Conservation (phyloP, 2,797 vertebrate genomes). For the Emys orbicularis region DNA sequence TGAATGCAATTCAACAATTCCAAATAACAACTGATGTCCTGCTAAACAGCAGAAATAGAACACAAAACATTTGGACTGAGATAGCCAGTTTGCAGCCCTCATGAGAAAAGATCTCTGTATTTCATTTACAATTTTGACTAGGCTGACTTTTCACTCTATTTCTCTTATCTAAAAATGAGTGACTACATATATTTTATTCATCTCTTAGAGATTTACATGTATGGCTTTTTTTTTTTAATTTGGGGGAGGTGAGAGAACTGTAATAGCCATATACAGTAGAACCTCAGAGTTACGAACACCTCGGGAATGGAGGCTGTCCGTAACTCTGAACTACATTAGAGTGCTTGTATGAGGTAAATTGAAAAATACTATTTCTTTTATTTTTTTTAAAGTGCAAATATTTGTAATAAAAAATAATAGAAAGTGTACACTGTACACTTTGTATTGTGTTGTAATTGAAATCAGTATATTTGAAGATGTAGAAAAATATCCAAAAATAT, state of each 20-base stretch:
- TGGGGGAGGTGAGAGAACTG: neutral
- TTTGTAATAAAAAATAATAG: too few species aligned
- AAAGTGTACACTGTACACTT: too few species aligned
- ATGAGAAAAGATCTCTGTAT: neutral
- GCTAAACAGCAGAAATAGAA: neutral
- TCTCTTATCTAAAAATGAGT: neutral
- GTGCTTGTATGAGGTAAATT: too few species aligned
- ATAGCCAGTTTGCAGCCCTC: neutral
- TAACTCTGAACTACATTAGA: too few species aligned
- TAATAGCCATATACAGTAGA: too few species aligned
- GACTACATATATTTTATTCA: neutral
- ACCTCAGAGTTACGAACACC: too few species aligned
- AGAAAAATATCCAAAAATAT: too few species aligned
- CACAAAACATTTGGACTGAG: neutral
- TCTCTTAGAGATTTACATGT: neutral
- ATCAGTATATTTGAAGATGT: too few species aligned
- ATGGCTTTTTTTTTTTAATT: neutral
- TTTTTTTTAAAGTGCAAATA: too few species aligned
- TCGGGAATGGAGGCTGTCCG: too few species aligned
- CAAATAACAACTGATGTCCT: neutral
- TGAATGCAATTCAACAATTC: neutral
- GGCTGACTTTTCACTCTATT: neutral
- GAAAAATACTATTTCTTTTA: too few species aligned
- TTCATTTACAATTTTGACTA: neutral
- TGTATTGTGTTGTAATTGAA: too few species aligned